phyloP scores from a whole-genome alignment of 2,113 vertebrate species.

The Grammomys surdaster region DNA sequence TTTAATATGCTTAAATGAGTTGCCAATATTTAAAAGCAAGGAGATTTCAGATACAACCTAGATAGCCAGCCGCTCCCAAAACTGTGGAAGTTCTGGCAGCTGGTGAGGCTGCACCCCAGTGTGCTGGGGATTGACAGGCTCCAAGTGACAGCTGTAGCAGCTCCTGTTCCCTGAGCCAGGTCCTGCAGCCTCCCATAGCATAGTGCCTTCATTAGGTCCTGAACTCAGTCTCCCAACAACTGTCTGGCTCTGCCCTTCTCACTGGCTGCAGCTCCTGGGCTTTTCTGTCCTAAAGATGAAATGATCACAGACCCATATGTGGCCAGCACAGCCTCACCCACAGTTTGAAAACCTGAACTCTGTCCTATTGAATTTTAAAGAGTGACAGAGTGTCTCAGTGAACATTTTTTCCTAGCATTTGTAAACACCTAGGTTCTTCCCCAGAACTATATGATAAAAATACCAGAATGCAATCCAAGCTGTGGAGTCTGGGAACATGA shows the following conservation, averaged over 20 bases:
- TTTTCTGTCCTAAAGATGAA: not conserved
- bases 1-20: not conserved
- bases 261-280: not conserved
- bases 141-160: not conserved
- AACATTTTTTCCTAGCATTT: not conserved
- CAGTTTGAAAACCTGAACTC: slow-evolving; percentile 25
- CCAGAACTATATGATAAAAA: not conserved
- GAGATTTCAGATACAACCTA: not conserved
- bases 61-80: not conserved
- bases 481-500: not conserved
- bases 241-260: not conserved
- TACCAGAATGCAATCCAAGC: not conserved
- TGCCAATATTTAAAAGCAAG: slow-evolving; percentile 17
- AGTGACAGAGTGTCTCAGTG: not conserved
- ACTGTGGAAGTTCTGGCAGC: not conserved
- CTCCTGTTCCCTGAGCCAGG: not conserved
- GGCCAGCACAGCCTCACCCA: not conserved
- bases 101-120: not conserved
- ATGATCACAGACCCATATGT: not conserved
- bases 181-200: not conserved
- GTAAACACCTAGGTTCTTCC: not conserved
- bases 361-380: not conserved
- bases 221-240: rapidly evolving
- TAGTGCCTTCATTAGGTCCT: rapidly evolving
- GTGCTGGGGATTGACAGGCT: slow-evolving; percentile 17